Conservation (phyloP, 2,888 invertebrate species). For the Adelognathus sp. region DNA sequence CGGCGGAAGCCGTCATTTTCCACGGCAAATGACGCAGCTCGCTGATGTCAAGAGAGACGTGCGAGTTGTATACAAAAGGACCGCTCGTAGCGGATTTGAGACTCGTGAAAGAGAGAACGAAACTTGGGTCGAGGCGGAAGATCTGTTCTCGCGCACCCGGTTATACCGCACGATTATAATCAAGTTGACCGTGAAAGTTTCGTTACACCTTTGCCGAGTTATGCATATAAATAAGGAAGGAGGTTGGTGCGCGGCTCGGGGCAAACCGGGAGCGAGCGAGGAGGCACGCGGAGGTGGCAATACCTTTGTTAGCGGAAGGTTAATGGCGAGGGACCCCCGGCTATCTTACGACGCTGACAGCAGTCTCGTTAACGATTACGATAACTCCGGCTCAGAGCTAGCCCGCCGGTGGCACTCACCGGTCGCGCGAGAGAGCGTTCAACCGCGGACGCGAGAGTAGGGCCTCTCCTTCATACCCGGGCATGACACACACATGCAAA, state of each 20-base stretch:
- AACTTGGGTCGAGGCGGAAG: neutral
- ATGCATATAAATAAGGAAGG: constrained; percentile 79
- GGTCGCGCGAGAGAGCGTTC: constrained; percentile 22
- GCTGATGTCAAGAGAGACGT: neutral
- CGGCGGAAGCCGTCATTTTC: neutral
- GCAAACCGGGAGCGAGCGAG: constrained; percentile 62
- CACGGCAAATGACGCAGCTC: neutral
- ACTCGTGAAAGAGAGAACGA: constrained; percentile 19
- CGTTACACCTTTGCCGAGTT: constrained; percentile 78
- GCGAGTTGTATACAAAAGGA: neutral
- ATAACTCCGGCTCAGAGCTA: constrained; percentile 69
- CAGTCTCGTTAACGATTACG: constrained; percentile 77
- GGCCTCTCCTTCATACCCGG: neutral
- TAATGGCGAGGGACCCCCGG: constrained; percentile 75
- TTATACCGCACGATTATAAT: constrained; percentile 60
- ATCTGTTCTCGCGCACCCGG: constrained; percentile 15
- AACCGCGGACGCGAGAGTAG: neutral
- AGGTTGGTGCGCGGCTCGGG: constrained; percentile 61
- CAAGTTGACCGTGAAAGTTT: constrained; percentile 76
- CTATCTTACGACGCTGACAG: constrained; percentile 76
- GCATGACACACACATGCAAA: neutral
- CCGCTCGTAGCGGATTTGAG: constrained; percentile 2
- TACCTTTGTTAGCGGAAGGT: constrained; percentile 78
- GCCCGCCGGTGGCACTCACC: constrained; percentile 58
- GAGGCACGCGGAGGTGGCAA: constrained; percentile 72